A percentile compares a stretch with the other conserved stretches of the same genome.
Evolutionary conservation across 2,888 invertebrate genomes (phyloP).

Genomic region (Pteria penguin): DNA sequence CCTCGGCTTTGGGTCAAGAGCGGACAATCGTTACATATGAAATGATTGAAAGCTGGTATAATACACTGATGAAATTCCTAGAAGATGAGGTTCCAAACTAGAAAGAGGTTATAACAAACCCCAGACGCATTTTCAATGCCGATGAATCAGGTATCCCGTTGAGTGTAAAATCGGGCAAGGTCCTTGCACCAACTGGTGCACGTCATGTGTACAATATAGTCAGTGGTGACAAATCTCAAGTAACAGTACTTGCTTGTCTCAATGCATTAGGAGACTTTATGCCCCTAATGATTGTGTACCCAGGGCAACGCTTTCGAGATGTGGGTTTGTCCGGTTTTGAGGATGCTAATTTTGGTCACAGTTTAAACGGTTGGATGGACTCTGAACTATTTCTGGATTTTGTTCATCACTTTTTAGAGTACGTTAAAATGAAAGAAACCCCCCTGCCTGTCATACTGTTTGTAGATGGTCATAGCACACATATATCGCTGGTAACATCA

Average conservation of each 20-base stretch:
- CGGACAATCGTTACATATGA: too few relatives aligned
- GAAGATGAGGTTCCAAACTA: slow-evolving; percentile 21
- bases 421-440: neutral
- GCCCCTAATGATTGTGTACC: slow-evolving; percentile 38
- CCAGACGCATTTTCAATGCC: slow-evolving; percentile 31
- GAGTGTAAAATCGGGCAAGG: slow-evolving; percentile 35
- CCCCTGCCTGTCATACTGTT: slow-evolving; percentile 27
- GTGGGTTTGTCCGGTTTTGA: slow-evolving; percentile 35
- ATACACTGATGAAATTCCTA: too few relatives aligned
- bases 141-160: slow-evolving; percentile 46
- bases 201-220: slow-evolving; percentile 29
- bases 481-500: slow-evolving; percentile 22
- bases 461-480: slow-evolving; percentile 45
- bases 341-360: slow-evolving; percentile 25
- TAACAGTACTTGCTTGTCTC: slow-evolving; percentile 41
- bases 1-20: too few relatives aligned
- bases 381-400: slow-evolving; percentile 38
- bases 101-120: slow-evolving; percentile 18
- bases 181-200: slow-evolving; percentile 18
- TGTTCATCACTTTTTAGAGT: too few relatives aligned
- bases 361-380: slow-evolving; percentile 48
- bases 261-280: slow-evolving; percentile 35
- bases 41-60: too few relatives aligned
- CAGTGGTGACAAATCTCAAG: slow-evolving; percentile 39
- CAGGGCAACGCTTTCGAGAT: slow-evolving; percentile 40